A percentile compares a stretch with the other conserved stretches of the same genome.
Conservation (phyloP, 1,140 invertebrate species). For the Achroia grisella region DNA sequence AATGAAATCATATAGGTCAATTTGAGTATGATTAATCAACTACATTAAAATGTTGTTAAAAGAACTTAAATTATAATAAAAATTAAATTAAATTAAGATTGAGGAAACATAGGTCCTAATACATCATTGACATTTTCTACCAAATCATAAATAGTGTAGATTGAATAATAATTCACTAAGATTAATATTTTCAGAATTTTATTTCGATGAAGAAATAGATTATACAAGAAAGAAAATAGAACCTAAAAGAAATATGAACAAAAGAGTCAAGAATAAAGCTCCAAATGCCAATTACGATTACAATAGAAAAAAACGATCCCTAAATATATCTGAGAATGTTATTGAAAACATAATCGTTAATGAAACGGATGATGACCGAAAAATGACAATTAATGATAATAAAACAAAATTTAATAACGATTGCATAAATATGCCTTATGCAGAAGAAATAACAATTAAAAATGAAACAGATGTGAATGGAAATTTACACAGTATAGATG, state of each 20-base stretch:
- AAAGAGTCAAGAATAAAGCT: slow-evolving; percentile 18
- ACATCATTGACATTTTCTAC: too few relatives aligned
- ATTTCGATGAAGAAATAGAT: slow-evolving; percentile 33
- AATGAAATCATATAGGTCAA: too few relatives aligned
- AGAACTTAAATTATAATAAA: too few relatives aligned
- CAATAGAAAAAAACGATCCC: slow-evolving; percentile 28
- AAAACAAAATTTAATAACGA: neutral
- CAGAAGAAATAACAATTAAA: neutral
- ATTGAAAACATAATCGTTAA: slow-evolving; percentile 12
- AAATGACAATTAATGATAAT: neutral
- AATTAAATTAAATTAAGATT: too few relatives aligned
- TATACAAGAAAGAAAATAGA: slow-evolving; percentile 11
- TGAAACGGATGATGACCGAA: too few relatives aligned
- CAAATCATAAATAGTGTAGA: too few relatives aligned
- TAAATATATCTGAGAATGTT: slow-evolving; percentile 29
- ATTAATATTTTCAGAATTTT: neutral
- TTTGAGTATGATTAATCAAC: too few relatives aligned
- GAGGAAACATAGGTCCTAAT: too few relatives aligned
- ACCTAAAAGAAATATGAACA: slow-evolving; percentile 7
- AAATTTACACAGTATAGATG: neutral
- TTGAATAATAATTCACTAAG: too few relatives aligned
- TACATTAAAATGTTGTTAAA: too few relatives aligned
- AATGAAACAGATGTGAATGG: too few relatives aligned
- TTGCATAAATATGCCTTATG: neutral
- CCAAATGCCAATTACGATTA: slow-evolving; percentile 8